Base-by-base conservation (phyloP, 1,140 invertebrate genomes). In the Platyscapa corneri region DNA sequence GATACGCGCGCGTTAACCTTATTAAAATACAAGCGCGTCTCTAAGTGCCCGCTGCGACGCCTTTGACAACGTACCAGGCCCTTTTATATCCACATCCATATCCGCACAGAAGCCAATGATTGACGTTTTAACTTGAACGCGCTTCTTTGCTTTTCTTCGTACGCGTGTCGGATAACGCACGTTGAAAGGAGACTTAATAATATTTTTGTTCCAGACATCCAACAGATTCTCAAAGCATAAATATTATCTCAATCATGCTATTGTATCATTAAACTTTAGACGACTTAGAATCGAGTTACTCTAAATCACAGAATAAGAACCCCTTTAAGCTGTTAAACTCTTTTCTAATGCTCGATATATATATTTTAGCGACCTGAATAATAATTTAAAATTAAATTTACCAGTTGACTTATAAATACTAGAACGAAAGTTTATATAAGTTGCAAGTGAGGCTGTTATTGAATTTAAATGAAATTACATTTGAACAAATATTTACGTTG, bases 51-150 rank as follows among this genome's bases (percentile, higher is more conserved):
- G 65, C 65, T 82, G 39, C 79, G 79, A 72, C 46, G 79, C 65
- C 79, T 82, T 82, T 82, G 79, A 82, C 79, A 72, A 49, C 64
- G 78, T n/a, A 74, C 37, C 37, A 23, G 7, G 37, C 37, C 42
- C 37, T 32, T 23, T 16, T 6, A 23, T 23, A 27, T 60, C 23
- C 27, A 16, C 23, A 60, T 10, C 20, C 27, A 23, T 3, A 60
- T 60, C 10, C 18, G 18, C 53, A 10, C 53, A 3, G 7, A 72
- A 23, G 37, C 30, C n/a, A 74, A 42, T 74, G 23, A 74, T 42
- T 42, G 37, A 42, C 70, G n/a, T 18, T 74, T 42, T 42, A 20
- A 39, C n/a, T 74, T 42, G 5, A 42, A 74, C 42, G 37, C n/a
- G 37, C 70, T 74, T 42, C 70, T 42, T 42, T 10, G 3, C 8